These are phyloP conservation scores for Lophius piscatorius DNA, from an alignment of 2,113 vertebrate genomes.

Conservation along the genomic window DNA sequence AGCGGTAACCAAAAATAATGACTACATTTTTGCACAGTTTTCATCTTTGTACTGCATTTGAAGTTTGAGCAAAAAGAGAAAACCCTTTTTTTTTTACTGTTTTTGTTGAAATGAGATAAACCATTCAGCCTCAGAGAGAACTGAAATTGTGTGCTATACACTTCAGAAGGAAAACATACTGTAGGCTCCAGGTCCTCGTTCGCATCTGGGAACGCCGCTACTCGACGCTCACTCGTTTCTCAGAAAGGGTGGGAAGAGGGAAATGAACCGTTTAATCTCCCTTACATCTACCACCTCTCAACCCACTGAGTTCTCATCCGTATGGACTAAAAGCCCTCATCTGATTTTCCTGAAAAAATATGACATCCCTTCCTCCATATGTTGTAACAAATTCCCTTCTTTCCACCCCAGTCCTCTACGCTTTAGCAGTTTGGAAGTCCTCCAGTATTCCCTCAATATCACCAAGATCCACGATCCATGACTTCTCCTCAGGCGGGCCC, in stretches of 20 bases:
- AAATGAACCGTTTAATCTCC: conserved; percentile 57
- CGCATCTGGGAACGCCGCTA: conserved; percentile 55
- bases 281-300: conserved; percentile 25
- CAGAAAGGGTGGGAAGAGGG: conserved; percentile 56
- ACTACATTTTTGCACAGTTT: conserved; percentile 33
- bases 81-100: conserved; percentile 1
- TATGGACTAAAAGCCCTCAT: conserved; percentile 51
- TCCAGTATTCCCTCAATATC: conserved; percentile 33
- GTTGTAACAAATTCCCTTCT: conserved; percentile 57
- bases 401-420: conserved; percentile 44
- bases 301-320: conserved; percentile 35
- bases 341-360: conserved; percentile 52
- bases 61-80: conserved; percentile 38
- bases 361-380: conserved; percentile 58
- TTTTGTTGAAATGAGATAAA: conserved; percentile 57
- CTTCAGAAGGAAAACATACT: conserved; percentile 65
- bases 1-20: conserved; percentile 61
- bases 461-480: conserved; percentile 24
- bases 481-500: conserved; percentile 44
- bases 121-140: conserved; percentile 36
- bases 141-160: conserved; percentile 65
- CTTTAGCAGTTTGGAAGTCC: conserved; percentile 46
- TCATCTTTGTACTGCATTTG: conserved; percentile 48
- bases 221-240: conserved; percentile 28
- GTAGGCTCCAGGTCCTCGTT: conserved; percentile 45